Base-by-base conservation (phyloP, 2,113 vertebrate species). In the Columba livia region DNA sequence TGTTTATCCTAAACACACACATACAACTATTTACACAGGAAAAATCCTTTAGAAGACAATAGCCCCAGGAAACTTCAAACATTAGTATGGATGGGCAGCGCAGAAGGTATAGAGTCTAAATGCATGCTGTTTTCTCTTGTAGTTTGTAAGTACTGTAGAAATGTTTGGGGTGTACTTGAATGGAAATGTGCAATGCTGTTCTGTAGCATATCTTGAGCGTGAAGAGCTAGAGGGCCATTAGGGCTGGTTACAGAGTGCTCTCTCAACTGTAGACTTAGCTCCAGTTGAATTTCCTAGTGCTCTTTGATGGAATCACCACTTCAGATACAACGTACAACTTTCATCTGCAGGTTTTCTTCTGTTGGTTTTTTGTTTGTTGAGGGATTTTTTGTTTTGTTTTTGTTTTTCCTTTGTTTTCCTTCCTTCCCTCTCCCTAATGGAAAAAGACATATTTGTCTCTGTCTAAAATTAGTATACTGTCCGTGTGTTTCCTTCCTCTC, bases 381-480 rank as follows among this genome's bases (percentile, higher is more conserved):
- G 44, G 15, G n/a, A n/a, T n/a, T n/a, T 17, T 44, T 44, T 42
- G 12, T 44, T 54, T 32, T n/a, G 15, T 21, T 44, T 24, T 29
- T 17, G 28, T 12, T 1, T 36, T 15, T 17, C 3, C 15, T 65
- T 48, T 62, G 3, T 11, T 91, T 79, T 57, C 12, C 28, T 74
- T 85, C 36, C 53, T 53, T 88, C 12, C 31, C 2, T 29, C 40
- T 79, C 29, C 34, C 34, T 87, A 67, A 82, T 78, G 26, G 8
- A 83, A 95, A 82, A 85, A 84, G 56, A 87, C 26, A 95, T 34
- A 83, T 93, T 93, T 91, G 14, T 90, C 38, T 88, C 57, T 92
- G 58, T 82, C 84, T 91, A 93, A 95, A 95, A 91, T 94, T 78
- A 91, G 62, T 90, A 44, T 69, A 90, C 86, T 67, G 25, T 79